Conservation (phyloP, 2,888 invertebrate genomes). For the Caenorhabditis doughertyi region DNA sequence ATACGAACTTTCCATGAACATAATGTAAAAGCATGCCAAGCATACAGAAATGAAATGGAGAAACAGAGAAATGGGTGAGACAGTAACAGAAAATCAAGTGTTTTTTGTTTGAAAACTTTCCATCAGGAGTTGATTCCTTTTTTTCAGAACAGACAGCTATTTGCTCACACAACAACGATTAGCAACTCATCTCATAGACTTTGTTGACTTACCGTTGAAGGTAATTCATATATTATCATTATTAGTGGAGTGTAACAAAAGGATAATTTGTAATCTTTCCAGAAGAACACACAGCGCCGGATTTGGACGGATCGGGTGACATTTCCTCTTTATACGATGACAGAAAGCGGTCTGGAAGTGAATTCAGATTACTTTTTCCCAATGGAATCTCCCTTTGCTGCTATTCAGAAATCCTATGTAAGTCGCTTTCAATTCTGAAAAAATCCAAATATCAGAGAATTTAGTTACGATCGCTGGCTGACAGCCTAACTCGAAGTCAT, state of each 20-base stretch:
- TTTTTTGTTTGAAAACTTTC: neutral
- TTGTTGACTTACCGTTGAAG: constrained; percentile 54
- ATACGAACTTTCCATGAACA: constrained; percentile 39
- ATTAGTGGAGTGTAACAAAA: neutral
- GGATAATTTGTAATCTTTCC: constrained; percentile 9
- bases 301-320: constrained; percentile 49
- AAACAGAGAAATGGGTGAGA: constrained; percentile 44
- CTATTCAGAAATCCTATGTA: constrained; percentile 57
- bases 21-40: constrained; percentile 31
- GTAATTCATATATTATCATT: neutral
- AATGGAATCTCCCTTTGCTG: constrained; percentile 31
- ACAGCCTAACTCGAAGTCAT: constrained; percentile 39
- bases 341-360: constrained; percentile 41
- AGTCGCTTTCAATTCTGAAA: neutral
- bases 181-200: constrained; percentile 55
- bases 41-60: constrained; percentile 49
- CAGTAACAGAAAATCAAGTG: neutral
- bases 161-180: constrained; percentile 57
- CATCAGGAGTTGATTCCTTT: neutral
- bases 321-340: constrained; percentile 47
- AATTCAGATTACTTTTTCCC: constrained; percentile 55
- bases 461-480: constrained; percentile 51
- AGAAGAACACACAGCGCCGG: constrained; percentile 49
- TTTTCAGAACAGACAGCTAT: constrained; percentile 51
- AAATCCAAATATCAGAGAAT: neutral